Conservation (phyloP, 2,888 invertebrate species). For the Cephus pulcher region DNA sequence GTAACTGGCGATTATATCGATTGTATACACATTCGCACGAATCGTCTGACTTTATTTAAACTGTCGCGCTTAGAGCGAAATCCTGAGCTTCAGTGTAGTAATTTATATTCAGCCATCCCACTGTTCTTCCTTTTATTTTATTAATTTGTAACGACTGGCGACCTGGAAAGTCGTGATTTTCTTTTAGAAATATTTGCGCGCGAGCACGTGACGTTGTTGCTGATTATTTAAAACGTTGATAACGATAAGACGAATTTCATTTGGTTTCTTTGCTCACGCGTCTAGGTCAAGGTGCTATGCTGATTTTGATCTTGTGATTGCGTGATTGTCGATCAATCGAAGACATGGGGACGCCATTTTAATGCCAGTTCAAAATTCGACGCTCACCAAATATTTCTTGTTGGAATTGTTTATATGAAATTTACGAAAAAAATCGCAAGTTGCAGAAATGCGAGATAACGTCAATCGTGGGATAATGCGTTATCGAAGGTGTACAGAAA, state of each 20-base stretch:
- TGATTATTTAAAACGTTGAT: not conserved
- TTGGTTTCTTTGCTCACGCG: not conserved
- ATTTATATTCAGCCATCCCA: not conserved
- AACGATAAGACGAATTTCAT: not conserved
- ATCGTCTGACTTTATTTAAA: not conserved
- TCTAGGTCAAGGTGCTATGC: not conserved
- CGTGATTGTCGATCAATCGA: not conserved
- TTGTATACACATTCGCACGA: not conserved
- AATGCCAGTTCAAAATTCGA: not conserved
- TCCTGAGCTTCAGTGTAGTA: not conserved
- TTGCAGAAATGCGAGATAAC: not conserved
- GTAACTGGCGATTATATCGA: not conserved
- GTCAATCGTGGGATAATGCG: not conserved
- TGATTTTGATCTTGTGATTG: not conserved
- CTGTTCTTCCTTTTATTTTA: not conserved
- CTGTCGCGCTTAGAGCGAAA: not conserved
- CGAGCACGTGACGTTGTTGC: too few relatives aligned
- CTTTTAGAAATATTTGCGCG: too few relatives aligned
- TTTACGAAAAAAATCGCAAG: not conserved
- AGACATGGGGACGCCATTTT: not conserved
- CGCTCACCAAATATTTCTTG: not conserved
- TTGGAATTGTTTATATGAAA: not conserved
- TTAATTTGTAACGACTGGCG: not conserved
- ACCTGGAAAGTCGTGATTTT: not conserved
- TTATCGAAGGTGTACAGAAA: not conserved